Base-by-base conservation (phyloP, 2,113 vertebrate genomes). In the Symphodus melops region DNA sequence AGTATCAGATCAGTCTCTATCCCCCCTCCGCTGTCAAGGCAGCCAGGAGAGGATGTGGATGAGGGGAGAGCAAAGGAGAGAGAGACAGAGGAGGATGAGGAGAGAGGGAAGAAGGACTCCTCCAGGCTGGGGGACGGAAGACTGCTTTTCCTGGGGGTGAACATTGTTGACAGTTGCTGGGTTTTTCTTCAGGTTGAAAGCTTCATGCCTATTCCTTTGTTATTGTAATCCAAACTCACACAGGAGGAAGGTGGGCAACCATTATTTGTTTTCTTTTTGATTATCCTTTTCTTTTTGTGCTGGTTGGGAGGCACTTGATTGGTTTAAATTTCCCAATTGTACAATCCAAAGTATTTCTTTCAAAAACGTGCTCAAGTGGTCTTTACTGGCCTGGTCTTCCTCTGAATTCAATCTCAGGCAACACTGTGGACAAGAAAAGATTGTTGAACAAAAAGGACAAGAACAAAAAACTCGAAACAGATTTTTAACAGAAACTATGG, bases 101-200 rank as follows among this genome's bases (percentile, higher is more conserved):
- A 93, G 20, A 95, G 92, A 49, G 94, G 91, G 59, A 94, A 95
- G 81, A 95, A 95, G 21, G 94, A 92, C 58, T 94, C 94, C 64
- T 95, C 94, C 79, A 94, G 60, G 58, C 86, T 93, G 12, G 93
- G 92, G 42, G 94, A 93, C 14, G 92, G 80, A 20, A 95, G 79
- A 19, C 71, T 93, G 86, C 79, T 83, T 74, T 92, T 94, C 66
- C 84, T 87, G 20, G 84, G 65, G 46, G 87, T 87, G 81, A 94
- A 91, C 93, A 94, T 94, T 23, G 23, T 39, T 53, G 46, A 53
- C 13, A 49, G 51, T 20, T 36, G 39, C 16, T 17, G 53, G 25
- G 13, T 44, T 59, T 37, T 46, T 87, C 70, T 46, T 87, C 70
- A 86, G 56, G 58, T n/a, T 55, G 33, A 81, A 51, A 54, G 8